Evolutionary conservation across 2,113 vertebrate species (phyloP), one percentile per base, ranked within the genome.

Genomic region (Oreotrochilus melanogaster): DNA sequence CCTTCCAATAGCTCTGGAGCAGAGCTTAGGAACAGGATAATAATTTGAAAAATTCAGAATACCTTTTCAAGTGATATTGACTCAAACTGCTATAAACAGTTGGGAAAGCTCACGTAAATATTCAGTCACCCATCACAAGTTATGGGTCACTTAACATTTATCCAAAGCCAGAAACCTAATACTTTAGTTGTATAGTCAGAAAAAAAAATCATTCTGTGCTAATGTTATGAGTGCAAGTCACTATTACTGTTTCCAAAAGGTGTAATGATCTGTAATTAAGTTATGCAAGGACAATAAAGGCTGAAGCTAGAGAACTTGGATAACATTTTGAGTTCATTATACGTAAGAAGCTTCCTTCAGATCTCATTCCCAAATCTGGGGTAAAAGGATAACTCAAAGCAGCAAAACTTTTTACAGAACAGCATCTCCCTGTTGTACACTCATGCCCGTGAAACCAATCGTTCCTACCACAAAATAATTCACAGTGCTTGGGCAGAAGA

Each of bases 391-490:
- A 60, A 60, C 51, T 43, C 48, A 58, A 53, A 86, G 54, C 42
- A 83, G 72, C 2, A 0, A 7, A 72, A 69, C 28, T 25, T 73
- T 33, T 61, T 39, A 25, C 84, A 64, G 31, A 62, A 14, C 7
- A 13, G 53, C 51, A 70, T 30, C 45, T 83, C 64, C 67, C 27
- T 4, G 7, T 22, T 28, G 33, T 42, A 47, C 33, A 50, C 25
- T 60, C 85, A 74, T 14, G 9, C 31, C 9, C 0, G 5, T 18
- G 53, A 82, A 47, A 80, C 25, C 6, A 47, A 33, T 14, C 14
- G 8, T 0, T 56, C 28, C 30, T 56, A 39, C 62, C 8, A 0
- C 42, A 25, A 80, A 37, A 7, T 5, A 70, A n/a, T 13, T 39
- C 22, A 10, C 4, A 65, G 17, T 45, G 51, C n/a, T 51, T 18